A percentile compares a stretch with the other conserved stretches of the same genome.
Conservation (phyloP, 1,140 invertebrate species). For the Drosophila auraria region DNA sequence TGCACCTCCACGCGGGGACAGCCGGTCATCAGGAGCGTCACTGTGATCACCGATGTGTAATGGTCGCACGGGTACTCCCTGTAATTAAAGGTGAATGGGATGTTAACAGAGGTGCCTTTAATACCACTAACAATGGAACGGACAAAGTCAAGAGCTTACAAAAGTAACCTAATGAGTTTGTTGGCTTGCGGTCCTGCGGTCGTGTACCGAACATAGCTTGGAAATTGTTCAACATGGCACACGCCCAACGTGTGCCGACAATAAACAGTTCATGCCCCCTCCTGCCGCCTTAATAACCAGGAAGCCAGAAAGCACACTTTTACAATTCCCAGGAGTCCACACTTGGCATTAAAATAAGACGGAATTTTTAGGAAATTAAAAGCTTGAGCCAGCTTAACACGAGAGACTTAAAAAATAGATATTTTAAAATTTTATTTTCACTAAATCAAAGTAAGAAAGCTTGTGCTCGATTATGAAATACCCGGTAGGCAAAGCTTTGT, state of each 20-base stretch:
- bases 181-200: constrained; percentile 34
- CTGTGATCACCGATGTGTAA: constrained; percentile 98
- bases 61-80: constrained; percentile 99
- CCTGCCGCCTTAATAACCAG: background rate
- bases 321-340: background rate
- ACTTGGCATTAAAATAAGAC: background rate
- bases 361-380: background rate
- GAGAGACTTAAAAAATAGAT: background rate
- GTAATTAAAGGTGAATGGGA: constrained; percentile 54
- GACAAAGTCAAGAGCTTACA: constrained; percentile 5
- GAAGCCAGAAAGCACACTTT: constrained; percentile 16
- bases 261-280: constrained; percentile 23
- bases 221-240: constrained; percentile 6
- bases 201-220: background rate
- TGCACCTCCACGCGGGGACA: constrained; percentile 96
- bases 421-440: background rate
- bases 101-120: constrained; percentile 12
- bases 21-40: constrained; percentile 97
- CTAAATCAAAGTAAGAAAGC: background rate
- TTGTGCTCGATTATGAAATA: background rate
- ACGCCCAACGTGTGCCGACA: constrained; percentile 17
- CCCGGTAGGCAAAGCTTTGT: too few relatives aligned
- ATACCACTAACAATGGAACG: background rate
- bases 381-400: too few relatives aligned
- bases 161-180: constrained; percentile 47